Base-by-base conservation (phyloP, 2,113 vertebrate species). In the Peromyscus maniculatus region DNA sequence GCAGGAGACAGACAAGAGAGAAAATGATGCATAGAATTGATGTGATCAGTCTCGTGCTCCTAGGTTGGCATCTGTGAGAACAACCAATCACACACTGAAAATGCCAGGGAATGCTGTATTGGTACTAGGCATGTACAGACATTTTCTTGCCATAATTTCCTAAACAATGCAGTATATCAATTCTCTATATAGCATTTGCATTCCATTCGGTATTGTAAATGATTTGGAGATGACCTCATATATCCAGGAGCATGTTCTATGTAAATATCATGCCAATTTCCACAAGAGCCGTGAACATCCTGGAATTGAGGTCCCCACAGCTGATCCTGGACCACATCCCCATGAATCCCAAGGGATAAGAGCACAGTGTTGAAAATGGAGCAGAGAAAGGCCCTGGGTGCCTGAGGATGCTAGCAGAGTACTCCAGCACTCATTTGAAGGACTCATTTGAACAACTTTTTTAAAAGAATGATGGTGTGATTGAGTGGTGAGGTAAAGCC, bases 341-440 rank as follows among this genome's bases (percentile, higher is more conserved):
- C 17, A 7, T 21, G 19, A n/a, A 11, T 39, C 7, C 24, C 13
- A 11, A 82, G 75, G 79, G 19, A 43, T 7, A 5, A 59, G 1
- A 1, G 31, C 62, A 64, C 43, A 17, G 33, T 52, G 67, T 17
- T 26, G n/a, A 55, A 55, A 31, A 21, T 2, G 9, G n/a, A 21
- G 26, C 22, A 2, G 59, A 43, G 49, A 26, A 43, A n/a, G 57
- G 10, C 0, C 43, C 2, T 5, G 82, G n/a, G 3, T 33, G 1
- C 64, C 1, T n/a, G 69, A 16, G 28, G 1, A 3, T 3, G 5
- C 46, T 12, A 12, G 49, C 84, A 12, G 31, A 19, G 55, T 5
- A 36, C 22, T 89, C 16, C 0, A 22, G 43, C 9, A 16, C n/a
- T n/a, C n/a, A n/a, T n/a, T n/a, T n/a, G n/a, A 36, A 67, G 55